Evolutionary conservation across 2,113 vertebrate species (phyloP).

Genomic region (Spermophilus dauricus): DNA sequence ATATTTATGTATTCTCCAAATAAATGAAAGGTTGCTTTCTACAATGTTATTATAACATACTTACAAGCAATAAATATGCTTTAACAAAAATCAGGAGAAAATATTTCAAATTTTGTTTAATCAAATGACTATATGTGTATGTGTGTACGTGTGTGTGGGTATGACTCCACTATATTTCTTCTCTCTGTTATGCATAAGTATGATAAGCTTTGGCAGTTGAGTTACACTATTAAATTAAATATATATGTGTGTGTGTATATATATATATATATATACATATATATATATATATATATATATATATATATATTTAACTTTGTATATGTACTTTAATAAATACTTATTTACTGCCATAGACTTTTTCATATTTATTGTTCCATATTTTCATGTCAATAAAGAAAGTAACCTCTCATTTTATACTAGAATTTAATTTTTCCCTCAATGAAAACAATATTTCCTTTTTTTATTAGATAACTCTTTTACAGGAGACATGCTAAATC

Average conservation of each 20-base stretch:
- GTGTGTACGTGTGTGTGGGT: too few relatives aligned
- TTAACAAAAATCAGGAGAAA: constrained; percentile 15
- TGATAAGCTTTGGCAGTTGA: background rate
- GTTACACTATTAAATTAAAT: background rate
- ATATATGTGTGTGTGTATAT: too few relatives aligned
- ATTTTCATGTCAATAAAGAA: constrained; percentile 47
- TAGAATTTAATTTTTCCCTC: constrained; percentile 65
- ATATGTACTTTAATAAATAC: constrained; percentile 20
- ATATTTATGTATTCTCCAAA: background rate
- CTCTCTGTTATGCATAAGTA: background rate
- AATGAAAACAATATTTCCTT: constrained; percentile 59
- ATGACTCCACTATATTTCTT: background rate
- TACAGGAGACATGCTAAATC: constrained; percentile 31
- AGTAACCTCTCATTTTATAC: constrained; percentile 70
- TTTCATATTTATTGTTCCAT: constrained; percentile 30
- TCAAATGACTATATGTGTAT: too few relatives aligned
- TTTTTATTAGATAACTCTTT: constrained; percentile 72
- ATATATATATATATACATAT: background rate
- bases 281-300: too few relatives aligned
- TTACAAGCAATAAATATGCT: constrained; percentile 23
- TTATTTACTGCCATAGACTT: background rate
- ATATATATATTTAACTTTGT: background rate
- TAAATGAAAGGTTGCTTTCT: constrained; percentile 25
- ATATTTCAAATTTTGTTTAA: too few relatives aligned
- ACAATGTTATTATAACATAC: background rate